Evolutionary conservation across 2,797 vertebrate species (phyloP).

Genomic region (Sebastes iracundus): DNA sequence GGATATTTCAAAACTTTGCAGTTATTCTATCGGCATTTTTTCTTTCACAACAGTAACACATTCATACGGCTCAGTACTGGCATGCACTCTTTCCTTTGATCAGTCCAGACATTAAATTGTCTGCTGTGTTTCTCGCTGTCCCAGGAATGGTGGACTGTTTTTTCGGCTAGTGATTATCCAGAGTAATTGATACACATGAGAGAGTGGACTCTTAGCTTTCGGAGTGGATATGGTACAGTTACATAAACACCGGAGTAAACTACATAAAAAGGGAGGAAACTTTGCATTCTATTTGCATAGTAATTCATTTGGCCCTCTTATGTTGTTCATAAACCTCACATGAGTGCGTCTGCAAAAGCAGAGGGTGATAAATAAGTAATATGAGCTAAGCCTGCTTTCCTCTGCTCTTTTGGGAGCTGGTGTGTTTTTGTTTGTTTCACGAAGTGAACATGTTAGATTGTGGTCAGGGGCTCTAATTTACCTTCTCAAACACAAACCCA

Average conservation of each 20-base stretch:
- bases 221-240: constrained; percentile 41
- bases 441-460: background rate
- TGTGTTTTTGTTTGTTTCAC: constrained; percentile 29
- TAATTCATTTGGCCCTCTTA: constrained; percentile 54
- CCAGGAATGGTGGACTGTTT: constrained; percentile 19
- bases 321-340: constrained; percentile 58
- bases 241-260: constrained; percentile 53
- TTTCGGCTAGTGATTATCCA: constrained; percentile 28
- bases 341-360: constrained; percentile 56
- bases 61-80: background rate
- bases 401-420: constrained; percentile 22
- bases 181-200: constrained; percentile 56
- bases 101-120: constrained; percentile 7
- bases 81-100: constrained; percentile 11
- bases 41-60: background rate
- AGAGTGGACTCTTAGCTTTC: constrained; percentile 36
- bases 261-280: constrained; percentile 53
- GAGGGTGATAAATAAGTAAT: constrained; percentile 72
- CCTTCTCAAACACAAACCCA: constrained; percentile 4
- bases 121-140: background rate
- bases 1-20: background rate
- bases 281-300: constrained; percentile 73
- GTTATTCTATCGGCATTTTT: background rate
- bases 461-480: constrained; percentile 8
- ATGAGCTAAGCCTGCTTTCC: constrained; percentile 41